Conservation (phyloP, 2,113 vertebrate genomes). For the Ptyas mucosa region DNA sequence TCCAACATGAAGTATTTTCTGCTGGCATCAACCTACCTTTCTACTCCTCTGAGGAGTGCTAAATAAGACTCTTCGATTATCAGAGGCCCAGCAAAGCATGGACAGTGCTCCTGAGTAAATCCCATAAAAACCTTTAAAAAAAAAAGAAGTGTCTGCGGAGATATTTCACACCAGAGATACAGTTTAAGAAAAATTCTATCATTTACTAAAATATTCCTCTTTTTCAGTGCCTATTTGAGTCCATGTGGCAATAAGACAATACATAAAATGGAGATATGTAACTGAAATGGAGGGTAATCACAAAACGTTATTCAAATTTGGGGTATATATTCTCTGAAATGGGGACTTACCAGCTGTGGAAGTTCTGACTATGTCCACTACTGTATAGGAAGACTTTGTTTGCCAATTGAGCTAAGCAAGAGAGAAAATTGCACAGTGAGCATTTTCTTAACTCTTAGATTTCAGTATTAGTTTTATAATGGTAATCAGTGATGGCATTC, state of each 20-base stretch:
- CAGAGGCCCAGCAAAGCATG: conserved; percentile 70
- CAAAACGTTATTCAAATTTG: background rate
- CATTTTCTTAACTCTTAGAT: background rate
- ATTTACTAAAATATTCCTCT: background rate
- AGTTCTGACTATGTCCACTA: conserved; percentile 70
- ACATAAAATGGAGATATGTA: background rate
- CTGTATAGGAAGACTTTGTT: conserved; percentile 54
- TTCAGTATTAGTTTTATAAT: background rate
- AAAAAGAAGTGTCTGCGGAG: background rate
- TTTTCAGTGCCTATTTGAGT: background rate
- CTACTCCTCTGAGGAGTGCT: conserved; percentile 71
- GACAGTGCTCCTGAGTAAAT: conserved; percentile 67
- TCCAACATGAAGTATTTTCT: background rate
- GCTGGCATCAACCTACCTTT: conserved; percentile 59
- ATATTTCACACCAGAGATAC: background rate
- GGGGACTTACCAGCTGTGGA: conserved; percentile 56
- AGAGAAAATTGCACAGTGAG: conserved; percentile 1
- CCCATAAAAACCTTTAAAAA: conserved; percentile 67
- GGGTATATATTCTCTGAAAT: background rate
- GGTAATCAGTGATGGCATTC: background rate
- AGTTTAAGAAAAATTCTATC: background rate
- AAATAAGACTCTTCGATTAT: conserved; percentile 69
- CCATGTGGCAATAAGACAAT: background rate
- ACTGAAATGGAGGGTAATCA: background rate
- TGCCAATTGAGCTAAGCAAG: conserved; percentile 66